Evolutionary conservation across 1,140 invertebrate genomes (phyloP).

Genomic region (Apis florea): DNA sequence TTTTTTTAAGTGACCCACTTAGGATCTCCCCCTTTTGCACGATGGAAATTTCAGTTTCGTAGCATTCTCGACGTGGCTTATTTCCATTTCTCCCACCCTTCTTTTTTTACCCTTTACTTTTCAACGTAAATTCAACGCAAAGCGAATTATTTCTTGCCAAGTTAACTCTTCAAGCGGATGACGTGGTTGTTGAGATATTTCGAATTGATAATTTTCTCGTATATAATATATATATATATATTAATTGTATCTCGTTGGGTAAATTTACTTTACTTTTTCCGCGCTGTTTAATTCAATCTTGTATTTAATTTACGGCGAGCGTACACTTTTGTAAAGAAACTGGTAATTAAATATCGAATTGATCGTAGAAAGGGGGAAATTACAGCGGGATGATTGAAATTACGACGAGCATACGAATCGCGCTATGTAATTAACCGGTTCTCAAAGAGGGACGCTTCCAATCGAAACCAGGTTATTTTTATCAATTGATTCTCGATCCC

Average conservation of each 20-base stretch:
- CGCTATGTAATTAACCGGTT: conserved; percentile 3
- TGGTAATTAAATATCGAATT: background rate
- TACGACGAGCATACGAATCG: background rate
- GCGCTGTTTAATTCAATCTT: no score
- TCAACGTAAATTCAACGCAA: no score
- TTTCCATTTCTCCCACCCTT: background rate
- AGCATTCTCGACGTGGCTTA: background rate
- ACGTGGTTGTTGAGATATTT: no score
- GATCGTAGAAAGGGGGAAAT: no score
- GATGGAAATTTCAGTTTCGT: background rate
- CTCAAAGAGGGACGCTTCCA: background rate
- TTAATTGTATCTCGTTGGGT: no score
- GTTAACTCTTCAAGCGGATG: no score
- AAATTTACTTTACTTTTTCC: no score
- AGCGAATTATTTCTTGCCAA: no score
- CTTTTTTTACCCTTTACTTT: no score
- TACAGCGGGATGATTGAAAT: background rate
- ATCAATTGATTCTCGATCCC: background rate
- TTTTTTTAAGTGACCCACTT: no score
- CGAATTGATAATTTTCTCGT: no score
- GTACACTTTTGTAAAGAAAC: background rate
- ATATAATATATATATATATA: no score
- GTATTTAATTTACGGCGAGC: background rate
- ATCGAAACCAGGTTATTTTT: background rate
- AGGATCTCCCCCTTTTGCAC: background rate